Evolutionary conservation across 1,140 invertebrate species (phyloP), one percentile per base, ranked within the genome.

Genomic region (Acarapis woodi): DNA sequence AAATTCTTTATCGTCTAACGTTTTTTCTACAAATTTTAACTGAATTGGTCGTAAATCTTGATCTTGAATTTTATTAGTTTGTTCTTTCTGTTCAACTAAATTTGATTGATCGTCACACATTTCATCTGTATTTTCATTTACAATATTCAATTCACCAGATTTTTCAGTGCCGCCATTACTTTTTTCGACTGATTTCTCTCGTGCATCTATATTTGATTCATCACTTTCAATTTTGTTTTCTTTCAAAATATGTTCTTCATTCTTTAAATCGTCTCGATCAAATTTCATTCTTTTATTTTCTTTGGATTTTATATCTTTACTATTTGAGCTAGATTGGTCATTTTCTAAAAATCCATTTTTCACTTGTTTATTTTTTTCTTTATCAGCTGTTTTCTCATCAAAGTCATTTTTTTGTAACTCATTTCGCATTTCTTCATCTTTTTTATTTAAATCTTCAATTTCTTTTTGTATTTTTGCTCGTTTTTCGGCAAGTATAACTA

Each of bases 401-500:
- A 44, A 21, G 4, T 24, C 23, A 10, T 16, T 32, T 15, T 18
- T 14, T 28, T 28, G 26, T 28, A 12, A 2, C 10, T 4, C 10
- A 28, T 28, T 3, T 32, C 16, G 8, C 42, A 40, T 44, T 45
- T 46, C 32, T 47, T 45, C 10, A 48, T 49, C 47, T 38, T 49
- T 48, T 28, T 44, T 47, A 35, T 49, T 51, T 29, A 42, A 38
- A 34, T 46, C 45, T 20, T 53, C 51, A 25, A 47, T 47, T 53
- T 35, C 51, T 32, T 60, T 57, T 15, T 61, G 35, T 3, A 65
- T 45, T 26, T 53, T 48, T 39, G 55, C 57, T 35, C 61, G 53
- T 34, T 61, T 59, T 45, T 51, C 56, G 28, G 62, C 59, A 32
- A 64, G 58, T 39, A 56, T 50, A 42, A 50, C 51, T 54, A 42